phyloP scores from a whole-genome alignment of 2,888 invertebrate genomes.

The Pandemis corylana region DNA sequence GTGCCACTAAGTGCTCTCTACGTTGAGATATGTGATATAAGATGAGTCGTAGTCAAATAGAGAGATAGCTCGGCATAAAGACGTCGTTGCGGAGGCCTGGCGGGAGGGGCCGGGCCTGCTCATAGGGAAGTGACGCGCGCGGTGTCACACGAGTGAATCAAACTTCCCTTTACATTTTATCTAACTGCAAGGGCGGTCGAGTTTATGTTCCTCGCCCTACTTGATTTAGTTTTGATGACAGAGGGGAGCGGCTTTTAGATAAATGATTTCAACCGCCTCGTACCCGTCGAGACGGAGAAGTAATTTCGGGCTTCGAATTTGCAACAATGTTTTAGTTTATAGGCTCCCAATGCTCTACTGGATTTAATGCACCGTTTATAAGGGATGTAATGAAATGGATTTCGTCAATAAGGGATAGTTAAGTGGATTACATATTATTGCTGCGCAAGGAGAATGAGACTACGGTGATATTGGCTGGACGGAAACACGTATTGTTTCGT shows the following conservation, averaged over 20 bases:
- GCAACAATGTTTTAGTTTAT: constrained; percentile 78
- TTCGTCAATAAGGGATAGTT: constrained; percentile 62
- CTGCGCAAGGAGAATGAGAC: constrained; percentile 51
- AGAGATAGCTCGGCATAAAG: constrained; percentile 75
- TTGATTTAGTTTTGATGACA: constrained; percentile 84
- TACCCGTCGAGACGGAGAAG: constrained; percentile 49
- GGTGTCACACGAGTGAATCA: constrained; percentile 79
- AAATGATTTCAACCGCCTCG: constrained; percentile 71
- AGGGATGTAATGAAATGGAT: constrained; percentile 75
- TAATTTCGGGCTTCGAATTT: constrained; percentile 60
- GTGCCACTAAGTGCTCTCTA: constrained; percentile 71
- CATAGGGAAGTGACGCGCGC: constrained; percentile 59
- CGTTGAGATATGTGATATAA: constrained; percentile 61
- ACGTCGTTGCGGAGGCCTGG: constrained; percentile 72
- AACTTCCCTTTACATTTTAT: constrained; percentile 82
- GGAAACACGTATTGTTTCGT: constrained; percentile 24
- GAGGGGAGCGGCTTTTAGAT: constrained; percentile 81
- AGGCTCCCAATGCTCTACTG: constrained; percentile 60
- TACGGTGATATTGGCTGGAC: constrained; percentile 10
- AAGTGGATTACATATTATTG: constrained; percentile 74
- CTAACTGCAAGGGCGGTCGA: constrained; percentile 81
- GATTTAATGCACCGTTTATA: constrained; percentile 68
- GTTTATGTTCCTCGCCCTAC: constrained; percentile 80
- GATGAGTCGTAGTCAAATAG: constrained; percentile 76
- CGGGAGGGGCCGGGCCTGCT: constrained; percentile 38